Percentiles rank a stretch among this genome's conserved stretches.
Conservation (phyloP, 2,888 invertebrate genomes). For the Elegia similella region DNA sequence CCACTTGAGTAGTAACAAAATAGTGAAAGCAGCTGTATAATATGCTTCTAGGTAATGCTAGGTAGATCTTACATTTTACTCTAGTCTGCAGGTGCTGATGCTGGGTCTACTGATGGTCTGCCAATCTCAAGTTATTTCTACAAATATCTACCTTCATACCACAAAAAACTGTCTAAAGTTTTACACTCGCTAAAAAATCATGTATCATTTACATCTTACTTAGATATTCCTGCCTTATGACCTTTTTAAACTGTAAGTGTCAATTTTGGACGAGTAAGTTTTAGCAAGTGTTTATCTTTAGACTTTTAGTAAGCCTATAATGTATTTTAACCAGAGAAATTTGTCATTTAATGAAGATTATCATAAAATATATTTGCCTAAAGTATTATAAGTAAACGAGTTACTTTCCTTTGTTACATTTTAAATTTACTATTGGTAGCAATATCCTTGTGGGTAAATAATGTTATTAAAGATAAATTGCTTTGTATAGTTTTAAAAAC, state of each 20-base stretch:
- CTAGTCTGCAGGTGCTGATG: slow-evolving; percentile 74
- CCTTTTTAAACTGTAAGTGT: too few species aligned
- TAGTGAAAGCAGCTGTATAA: slow-evolving; percentile 56
- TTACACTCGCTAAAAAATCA: too few species aligned
- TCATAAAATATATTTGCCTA: not conserved
- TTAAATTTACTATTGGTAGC: not conserved
- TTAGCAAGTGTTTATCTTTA: too few species aligned
- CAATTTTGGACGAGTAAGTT: too few species aligned
- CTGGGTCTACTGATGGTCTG: slow-evolving; percentile 46
- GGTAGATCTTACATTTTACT: slow-evolving; percentile 55
- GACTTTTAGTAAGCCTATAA: too few species aligned
- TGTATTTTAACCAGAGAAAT: slow-evolving; percentile 46
- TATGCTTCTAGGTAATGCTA: slow-evolving; percentile 65
- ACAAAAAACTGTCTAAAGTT: too few species aligned
- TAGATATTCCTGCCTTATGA: too few species aligned
- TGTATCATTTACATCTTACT: too few species aligned
- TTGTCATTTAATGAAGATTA: slow-evolving; percentile 33
- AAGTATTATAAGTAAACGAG: not conserved
- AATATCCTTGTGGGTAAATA: not conserved
- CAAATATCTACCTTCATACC: slow-evolving; percentile 24
- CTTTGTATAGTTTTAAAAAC: slow-evolving; percentile 35
- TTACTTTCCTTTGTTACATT: not conserved
- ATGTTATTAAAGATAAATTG: slow-evolving; percentile 3
- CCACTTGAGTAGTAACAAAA: slow-evolving; percentile 29
- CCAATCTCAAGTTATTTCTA: slow-evolving; percentile 27